A percentile compares a stretch with the other conserved stretches of the same genome.
phyloP scores from a whole-genome alignment of 2,888 invertebrate genomes.

The Adela reaumurella region DNA sequence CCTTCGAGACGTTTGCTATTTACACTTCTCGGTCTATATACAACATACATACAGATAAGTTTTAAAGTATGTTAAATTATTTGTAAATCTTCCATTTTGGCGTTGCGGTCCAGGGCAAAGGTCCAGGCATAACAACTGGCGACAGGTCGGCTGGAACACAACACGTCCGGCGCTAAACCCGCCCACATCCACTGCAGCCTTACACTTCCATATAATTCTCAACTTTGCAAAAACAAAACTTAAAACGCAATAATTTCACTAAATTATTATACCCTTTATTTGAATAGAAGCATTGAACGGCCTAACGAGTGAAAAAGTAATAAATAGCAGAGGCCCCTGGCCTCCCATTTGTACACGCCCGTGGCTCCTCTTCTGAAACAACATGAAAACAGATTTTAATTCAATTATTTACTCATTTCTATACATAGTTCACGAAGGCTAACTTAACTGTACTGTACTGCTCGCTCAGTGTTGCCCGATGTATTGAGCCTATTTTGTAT shows the following conservation, averaged over 20 bases:
- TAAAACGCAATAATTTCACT: conserved; percentile 28
- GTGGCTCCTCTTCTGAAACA: conserved; percentile 29
- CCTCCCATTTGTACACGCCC: conserved; percentile 46
- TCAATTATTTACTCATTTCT: too few relatives aligned
- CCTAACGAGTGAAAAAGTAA: conserved; percentile 45
- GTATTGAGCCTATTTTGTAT: too few relatives aligned
- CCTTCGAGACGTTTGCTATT: too few relatives aligned
- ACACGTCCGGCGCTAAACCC: neutral
- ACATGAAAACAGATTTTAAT: conserved; percentile 9
- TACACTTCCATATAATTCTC: conserved; percentile 7
- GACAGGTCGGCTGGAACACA: neutral
- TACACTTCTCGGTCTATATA: too few relatives aligned
- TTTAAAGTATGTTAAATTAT: too few relatives aligned
- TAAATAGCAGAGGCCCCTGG: conserved; percentile 38
- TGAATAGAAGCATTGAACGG: conserved; percentile 42
- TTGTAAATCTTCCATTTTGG: too few relatives aligned
- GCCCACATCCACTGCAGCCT: neutral
- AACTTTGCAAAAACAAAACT: conserved; percentile 24
- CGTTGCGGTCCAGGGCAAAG: too few relatives aligned
- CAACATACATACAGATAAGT: too few relatives aligned
- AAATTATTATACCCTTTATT: conserved; percentile 37
- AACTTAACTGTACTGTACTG: too few relatives aligned
- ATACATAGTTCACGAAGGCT: too few relatives aligned
- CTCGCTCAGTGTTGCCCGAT: too few relatives aligned
- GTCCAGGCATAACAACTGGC: neutral